Base-by-base conservation (phyloP, 2,113 vertebrate genomes). In the Romanogobio albipinnatus region DNA sequence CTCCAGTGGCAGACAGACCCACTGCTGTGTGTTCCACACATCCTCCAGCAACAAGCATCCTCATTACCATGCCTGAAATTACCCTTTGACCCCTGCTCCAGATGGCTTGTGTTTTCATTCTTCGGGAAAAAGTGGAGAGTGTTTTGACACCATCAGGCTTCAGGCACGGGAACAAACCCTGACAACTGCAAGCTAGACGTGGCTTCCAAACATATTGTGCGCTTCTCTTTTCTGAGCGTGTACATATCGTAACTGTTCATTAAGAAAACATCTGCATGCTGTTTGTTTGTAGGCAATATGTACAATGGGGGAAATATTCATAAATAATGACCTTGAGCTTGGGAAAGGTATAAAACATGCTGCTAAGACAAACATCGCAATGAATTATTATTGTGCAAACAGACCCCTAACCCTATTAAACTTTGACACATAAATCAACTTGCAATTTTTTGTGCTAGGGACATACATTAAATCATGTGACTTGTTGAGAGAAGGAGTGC, bases 21-120 rank as follows among this genome's bases (percentile, higher is more conserved):
- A 19, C 19, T 8, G 73, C 64, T 74, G 58, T 49, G 85, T 47
- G 79, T 75, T 84, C 29, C 84, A 76, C 83, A 79, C 70, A 47
- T 59, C 85, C 79, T 81, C 26, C 26, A 89, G 83, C 59, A 75
- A 83, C 85, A 75, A 81, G 83, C 79, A 39, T 83, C 75, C 88
- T 89, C 88, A 89, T 89, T 87, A 87, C 80, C 83, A 85, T 82
- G 68, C 80, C 80, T 85, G 79, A 84, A 85, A 76, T 87, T 84
- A 85, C 82, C 85, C 88, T 83, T 47, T 85, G 80, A 89, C 85
- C 88, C 56, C 56, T 43, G 61, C 74, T 79, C 79, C 85, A 89
- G 85, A 89, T 89, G 88, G 88, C 88, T 87, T 86, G 77, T 87
- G 88, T 89, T 87, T 85, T 87, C 83, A 85, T 87, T 83, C 83